Evolutionary conservation across 2,888 invertebrate genomes (phyloP).

Genomic region (Callimorpha dominula): DNA sequence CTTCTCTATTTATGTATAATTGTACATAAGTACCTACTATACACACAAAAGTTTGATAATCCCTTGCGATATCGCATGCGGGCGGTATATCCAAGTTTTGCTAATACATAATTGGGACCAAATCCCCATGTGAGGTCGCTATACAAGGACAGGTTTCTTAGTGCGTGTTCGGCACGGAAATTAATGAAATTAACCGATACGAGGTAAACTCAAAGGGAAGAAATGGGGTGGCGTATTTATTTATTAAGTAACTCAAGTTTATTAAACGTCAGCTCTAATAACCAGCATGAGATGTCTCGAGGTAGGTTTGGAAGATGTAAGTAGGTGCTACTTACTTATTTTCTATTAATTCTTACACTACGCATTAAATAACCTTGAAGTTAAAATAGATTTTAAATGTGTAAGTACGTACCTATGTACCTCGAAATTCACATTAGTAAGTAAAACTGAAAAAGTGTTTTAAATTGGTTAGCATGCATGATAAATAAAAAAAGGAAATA

Average conservation of each 20-base stretch:
- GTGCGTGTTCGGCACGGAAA: slow-evolving; percentile 80
- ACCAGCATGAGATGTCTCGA: slow-evolving; percentile 31
- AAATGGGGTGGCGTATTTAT: slow-evolving; percentile 58
- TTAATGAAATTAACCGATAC: slow-evolving; percentile 83
- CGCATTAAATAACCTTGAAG: background rate
- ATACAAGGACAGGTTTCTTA: slow-evolving; percentile 76
- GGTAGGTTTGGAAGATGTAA: slow-evolving; percentile 16
- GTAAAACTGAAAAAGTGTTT: no score
- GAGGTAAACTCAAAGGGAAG: slow-evolving; percentile 67
- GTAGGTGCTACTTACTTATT: background rate
- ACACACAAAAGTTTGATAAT: slow-evolving; percentile 60
- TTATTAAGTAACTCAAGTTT: slow-evolving; percentile 54
- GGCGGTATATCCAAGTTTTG: slow-evolving; percentile 76
- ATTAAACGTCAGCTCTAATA: slow-evolving; percentile 57
- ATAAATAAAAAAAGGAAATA: no score
- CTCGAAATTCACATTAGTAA: no score
- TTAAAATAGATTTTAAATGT: background rate
- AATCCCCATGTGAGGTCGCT: slow-evolving; percentile 79
- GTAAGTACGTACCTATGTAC: no score
- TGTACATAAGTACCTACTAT: slow-evolving; percentile 12
- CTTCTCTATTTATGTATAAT: slow-evolving; percentile 3
- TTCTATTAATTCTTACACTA: background rate
- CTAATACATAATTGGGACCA: slow-evolving; percentile 83
- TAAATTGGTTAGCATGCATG: no score
- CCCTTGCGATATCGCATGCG: slow-evolving; percentile 70